phyloP scores from a whole-genome alignment of 2,797 vertebrate genomes.

The Pyrocephalus nanus region DNA sequence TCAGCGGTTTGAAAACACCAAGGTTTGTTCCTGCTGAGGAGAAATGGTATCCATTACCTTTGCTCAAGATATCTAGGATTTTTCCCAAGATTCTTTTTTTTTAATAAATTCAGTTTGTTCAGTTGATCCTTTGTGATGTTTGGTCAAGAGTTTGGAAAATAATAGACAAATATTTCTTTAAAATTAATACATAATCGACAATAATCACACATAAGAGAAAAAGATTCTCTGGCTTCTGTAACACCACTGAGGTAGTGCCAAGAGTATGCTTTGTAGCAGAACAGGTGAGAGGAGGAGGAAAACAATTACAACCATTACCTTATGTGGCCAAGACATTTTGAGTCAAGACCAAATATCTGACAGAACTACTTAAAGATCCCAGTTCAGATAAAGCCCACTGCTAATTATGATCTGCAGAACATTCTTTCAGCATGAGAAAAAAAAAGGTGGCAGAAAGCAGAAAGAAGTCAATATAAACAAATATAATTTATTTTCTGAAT shows the following conservation, averaged over 20 bases:
- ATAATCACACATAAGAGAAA: background rate
- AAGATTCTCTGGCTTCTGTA: background rate
- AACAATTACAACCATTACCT: conserved; percentile 1
- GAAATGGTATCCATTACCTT: background rate
- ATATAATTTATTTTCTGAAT: background rate
- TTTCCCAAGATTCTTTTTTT: background rate
- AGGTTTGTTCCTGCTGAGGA: background rate
- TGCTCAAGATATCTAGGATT: background rate
- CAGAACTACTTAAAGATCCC: background rate
- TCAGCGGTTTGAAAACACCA: background rate
- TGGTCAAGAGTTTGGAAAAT: background rate
- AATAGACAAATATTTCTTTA: background rate
- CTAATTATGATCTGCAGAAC: conserved; percentile 2
- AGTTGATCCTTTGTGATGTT: background rate
- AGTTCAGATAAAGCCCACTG: conserved; percentile 13
- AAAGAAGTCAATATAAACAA: conserved; percentile 21
- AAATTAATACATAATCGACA: background rate
- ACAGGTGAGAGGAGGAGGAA: conserved; percentile 32
- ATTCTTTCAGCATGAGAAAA: background rate
- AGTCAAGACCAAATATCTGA: conserved; percentile 22
- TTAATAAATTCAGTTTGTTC: background rate
- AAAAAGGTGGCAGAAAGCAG: background rate
- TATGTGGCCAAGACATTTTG: background rate
- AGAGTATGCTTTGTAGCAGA: background rate
- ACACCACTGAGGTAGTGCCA: background rate